A percentile compares a stretch with the other conserved stretches of the same genome.
phyloP scores from a whole-genome alignment of 2,113 vertebrate species.

The Cryptotis parvus region DNA sequence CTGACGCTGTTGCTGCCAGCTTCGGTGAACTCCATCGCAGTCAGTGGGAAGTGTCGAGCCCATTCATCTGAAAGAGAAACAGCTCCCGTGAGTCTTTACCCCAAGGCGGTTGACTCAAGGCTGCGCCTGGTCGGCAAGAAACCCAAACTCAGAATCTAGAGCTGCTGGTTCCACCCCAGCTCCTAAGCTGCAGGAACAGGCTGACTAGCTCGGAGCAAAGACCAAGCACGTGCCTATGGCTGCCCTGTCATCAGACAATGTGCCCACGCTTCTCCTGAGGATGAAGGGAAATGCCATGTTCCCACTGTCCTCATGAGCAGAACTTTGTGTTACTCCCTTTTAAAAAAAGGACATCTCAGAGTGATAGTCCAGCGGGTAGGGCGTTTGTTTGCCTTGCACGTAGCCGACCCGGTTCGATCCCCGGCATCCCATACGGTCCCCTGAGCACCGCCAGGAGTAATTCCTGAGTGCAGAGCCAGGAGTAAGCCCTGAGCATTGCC shows the following conservation, averaged over 20 bases:
- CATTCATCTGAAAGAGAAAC: constrained; percentile 82
- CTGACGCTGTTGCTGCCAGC: constrained; percentile 29
- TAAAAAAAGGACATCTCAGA: neutral
- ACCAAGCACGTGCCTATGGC: neutral
- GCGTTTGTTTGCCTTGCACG: no score
- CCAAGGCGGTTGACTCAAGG: neutral
- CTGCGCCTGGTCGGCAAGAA: neutral
- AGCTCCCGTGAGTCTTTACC: neutral
- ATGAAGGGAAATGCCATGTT: neutral
- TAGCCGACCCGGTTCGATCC: no score
- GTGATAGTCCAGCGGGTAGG: no score
- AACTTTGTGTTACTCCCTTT: constrained; percentile 12
- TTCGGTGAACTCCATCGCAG: constrained; percentile 72
- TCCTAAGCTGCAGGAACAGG: no score
- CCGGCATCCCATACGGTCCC: no score
- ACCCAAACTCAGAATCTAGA: neutral
- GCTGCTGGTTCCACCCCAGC: no score
- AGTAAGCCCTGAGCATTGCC: no score
- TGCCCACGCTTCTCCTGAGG: neutral
- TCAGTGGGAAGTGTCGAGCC: constrained; percentile 35
- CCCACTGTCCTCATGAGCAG: neutral
- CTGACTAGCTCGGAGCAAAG: no score
- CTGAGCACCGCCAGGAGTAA: no score
- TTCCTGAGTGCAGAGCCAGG: no score
- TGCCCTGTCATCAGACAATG: neutral